Evolutionary conservation across 2,888 invertebrate species (phyloP).

Genomic region (Torymus tubicola): DNA sequence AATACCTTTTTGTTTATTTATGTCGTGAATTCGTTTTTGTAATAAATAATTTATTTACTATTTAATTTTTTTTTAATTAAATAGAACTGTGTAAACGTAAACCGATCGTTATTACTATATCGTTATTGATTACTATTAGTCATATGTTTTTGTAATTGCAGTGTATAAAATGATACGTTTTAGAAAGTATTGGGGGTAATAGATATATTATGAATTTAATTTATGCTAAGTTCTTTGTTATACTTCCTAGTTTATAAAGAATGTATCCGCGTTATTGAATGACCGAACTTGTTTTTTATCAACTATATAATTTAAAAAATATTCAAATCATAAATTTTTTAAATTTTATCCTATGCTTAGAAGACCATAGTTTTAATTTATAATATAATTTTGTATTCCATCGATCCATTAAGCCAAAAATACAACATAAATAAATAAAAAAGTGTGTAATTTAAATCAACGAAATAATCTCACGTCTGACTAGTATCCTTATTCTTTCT

Average conservation of each 20-base stretch:
- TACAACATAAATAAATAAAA: conserved; percentile 36
- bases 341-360: no score
- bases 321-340: conserved; percentile 6
- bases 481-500: conserved; percentile 50
- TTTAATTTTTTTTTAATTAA: conserved; percentile 21
- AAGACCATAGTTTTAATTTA: no score
- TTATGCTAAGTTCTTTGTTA: conserved; percentile 34
- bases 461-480: conserved; percentile 23
- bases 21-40: conserved; percentile 17
- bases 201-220: conserved; percentile 12
- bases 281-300: no score
- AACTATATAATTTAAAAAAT: not conserved
- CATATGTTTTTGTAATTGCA: conserved; percentile 30
- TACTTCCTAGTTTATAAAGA: conserved; percentile 29
- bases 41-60: conserved; percentile 18
- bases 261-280: not conserved
- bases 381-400: no score
- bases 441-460: conserved; percentile 30
- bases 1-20: conserved; percentile 47
- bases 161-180: conserved; percentile 15
- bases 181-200: conserved; percentile 31
- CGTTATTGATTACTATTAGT: conserved; percentile 26
- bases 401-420: not conserved
- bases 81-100: conserved; percentile 6
- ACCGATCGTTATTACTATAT: conserved; percentile 18